Base-by-base conservation (phyloP, 2,113 vertebrate species). In the Ibidorhyncha struthersii region DNA sequence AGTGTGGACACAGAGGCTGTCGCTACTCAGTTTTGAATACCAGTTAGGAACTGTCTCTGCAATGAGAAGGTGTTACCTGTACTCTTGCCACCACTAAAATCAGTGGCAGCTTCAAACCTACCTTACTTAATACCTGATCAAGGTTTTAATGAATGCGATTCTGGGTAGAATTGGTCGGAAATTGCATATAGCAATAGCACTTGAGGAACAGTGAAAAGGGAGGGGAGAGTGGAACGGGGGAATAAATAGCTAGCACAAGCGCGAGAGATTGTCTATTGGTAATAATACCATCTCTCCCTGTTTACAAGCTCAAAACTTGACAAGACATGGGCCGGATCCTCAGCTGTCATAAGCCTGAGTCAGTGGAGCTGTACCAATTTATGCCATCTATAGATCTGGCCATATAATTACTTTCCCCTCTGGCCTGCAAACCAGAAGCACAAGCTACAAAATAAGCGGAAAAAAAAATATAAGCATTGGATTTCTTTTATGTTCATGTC, bases 1-100 rank as follows among this genome's bases (percentile, higher is more conserved):
- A 2, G 5, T 0, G 4, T 2, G 34, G 32, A 7, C 43, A 10
- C 1, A 5, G 47, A 49, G 45, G 34, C 50, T 30, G 45, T 25
- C 9, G 4, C 32, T 32, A 2, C 26, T 11, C 36, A 1, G 17
- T 10, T 30, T 8, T 14, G 27, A 13, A 9, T 11, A 6, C 10
- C 12, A 65, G 50, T 25, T 10, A 4, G 41, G 11, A 34, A 8
- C 38, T 3, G 12, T 5, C 49, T 23, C n/a, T 38, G 38, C 5
- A 21, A 6, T 1, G 26, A 41, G 47, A 12, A 29, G 49, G 41
- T 4, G 30, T 14, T 25, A 8, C 17, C 32, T 45, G 21, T 7
- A 2, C 14, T 17, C 43, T 9, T 20, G 12, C 49, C 49, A 25
- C 49, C 49, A 13, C 49, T 10, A 18, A 26, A 58, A 26, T 18